Percentiles rank a stretch among this genome's conserved stretches.
Conservation (phyloP, 2,797 vertebrate species). For the Tachyglossus aculeatus region DNA sequence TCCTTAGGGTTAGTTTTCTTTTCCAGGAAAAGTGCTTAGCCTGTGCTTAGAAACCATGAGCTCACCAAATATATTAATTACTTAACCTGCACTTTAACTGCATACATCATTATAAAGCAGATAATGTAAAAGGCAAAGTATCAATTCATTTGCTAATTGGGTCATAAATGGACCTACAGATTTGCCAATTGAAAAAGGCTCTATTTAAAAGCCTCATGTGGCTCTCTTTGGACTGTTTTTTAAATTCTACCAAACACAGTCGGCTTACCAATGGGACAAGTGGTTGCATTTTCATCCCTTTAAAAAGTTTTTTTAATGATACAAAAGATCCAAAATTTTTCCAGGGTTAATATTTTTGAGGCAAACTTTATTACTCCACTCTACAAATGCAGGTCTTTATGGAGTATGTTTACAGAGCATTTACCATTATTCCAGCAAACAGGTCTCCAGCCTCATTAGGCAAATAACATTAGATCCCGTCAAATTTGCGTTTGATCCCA, state of each 20-base stretch:
- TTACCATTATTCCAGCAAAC: too few relatives aligned
- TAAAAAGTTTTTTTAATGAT: too few relatives aligned
- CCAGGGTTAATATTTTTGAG: not conserved
- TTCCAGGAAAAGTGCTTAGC: not conserved
- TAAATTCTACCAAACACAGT: not conserved
- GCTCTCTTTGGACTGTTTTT: not conserved
- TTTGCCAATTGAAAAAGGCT: too few relatives aligned
- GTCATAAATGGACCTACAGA: not conserved
- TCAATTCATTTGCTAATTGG: not conserved
- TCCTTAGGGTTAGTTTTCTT: not conserved
- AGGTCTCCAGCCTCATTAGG: too few relatives aligned
- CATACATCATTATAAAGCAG: not conserved
- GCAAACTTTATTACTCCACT: too few relatives aligned
- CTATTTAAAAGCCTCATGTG: not conserved
- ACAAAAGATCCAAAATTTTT: not conserved
- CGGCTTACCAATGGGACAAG: not conserved
- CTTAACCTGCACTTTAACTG: not conserved
- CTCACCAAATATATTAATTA: not conserved
- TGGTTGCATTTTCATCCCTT: not conserved
- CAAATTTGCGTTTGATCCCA: too few relatives aligned
- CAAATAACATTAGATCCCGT: too few relatives aligned
- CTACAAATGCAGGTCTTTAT: too few relatives aligned
- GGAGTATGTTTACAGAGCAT: too few relatives aligned
- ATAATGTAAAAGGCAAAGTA: not conserved
- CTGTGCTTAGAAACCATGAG: too few relatives aligned